These are phyloP conservation scores for Malurus alboscapulatus DNA, from an alignment of 2,113 vertebrate species.

Conservation along the genomic window DNA sequence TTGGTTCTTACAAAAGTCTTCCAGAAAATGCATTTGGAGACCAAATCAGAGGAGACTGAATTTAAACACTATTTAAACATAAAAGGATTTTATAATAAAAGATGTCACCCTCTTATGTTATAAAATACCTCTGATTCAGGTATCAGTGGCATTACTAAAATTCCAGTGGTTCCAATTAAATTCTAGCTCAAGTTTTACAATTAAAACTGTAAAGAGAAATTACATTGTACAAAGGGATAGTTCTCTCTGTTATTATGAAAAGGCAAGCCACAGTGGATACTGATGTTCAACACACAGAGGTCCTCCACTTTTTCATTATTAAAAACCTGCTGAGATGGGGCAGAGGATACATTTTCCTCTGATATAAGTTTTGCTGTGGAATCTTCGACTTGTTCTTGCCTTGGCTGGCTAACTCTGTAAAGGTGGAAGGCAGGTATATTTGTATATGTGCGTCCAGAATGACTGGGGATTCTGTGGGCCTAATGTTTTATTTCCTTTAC, in stretches of 20 bases:
- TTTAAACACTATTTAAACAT: neutral
- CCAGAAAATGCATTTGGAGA: neutral
- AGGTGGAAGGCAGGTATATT: neutral
- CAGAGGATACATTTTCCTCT: neutral
- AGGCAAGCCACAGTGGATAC: neutral
- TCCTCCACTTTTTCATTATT: neutral
- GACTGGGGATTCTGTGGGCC: neutral
- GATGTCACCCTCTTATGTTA: neutral
- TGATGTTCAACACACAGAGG: neutral
- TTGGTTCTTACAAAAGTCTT: neutral
- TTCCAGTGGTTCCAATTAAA: neutral
- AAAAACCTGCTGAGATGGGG: neutral
- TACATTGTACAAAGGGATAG: neutral
- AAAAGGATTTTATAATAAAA: neutral
- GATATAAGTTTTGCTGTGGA: neutral
- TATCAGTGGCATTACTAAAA: neutral
- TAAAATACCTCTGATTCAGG: neutral
- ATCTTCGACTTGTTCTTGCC: neutral
- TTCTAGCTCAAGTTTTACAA: neutral
- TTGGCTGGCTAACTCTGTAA: neutral
- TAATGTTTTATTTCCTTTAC: neutral
- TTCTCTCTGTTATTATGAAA: neutral
- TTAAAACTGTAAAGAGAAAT: neutral
- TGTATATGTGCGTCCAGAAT: neutral
- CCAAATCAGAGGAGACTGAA: neutral